A percentile compares a stretch with the other conserved stretches of the same genome.
Evolutionary conservation across 2,113 vertebrate species (phyloP).

Genomic region (Pomatorhinus ruficollis): DNA sequence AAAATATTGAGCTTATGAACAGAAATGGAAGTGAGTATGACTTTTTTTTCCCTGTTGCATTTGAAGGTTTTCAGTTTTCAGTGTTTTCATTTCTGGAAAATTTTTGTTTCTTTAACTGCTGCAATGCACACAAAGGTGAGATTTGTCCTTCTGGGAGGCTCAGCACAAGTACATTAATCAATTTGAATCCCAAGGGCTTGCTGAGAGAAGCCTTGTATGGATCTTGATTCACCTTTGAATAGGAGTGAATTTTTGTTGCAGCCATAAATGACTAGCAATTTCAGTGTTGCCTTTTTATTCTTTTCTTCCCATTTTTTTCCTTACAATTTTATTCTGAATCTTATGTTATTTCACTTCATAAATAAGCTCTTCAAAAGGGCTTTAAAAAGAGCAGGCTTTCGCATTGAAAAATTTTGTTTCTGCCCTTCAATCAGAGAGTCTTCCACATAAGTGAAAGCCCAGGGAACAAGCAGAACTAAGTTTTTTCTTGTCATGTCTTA

Average conservation of each 20-base stretch:
- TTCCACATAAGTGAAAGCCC: not conserved
- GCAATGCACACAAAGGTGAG: not conserved
- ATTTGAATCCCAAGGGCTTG: not conserved
- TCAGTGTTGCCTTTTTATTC: not conserved
- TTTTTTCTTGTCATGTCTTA: not conserved
- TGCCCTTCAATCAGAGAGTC: not conserved
- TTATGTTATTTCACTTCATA: not conserved
- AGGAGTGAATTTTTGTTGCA: not conserved
- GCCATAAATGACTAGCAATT: not conserved
- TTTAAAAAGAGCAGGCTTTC: not conserved
- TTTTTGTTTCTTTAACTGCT: not conserved
- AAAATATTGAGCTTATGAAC: not conserved
- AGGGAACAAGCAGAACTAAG: not conserved
- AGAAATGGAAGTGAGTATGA: not conserved
- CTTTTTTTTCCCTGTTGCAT: not conserved
- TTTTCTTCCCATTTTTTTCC: rapidly evolving
- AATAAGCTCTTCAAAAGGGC: not conserved
- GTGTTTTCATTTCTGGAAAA: not conserved
- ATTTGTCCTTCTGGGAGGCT: not conserved
- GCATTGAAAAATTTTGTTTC: not conserved
- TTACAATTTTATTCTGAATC: not conserved
- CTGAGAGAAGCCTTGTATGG: not conserved
- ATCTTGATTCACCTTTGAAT: not conserved
- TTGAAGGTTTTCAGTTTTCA: not conserved
- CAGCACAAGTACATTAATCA: not conserved